A percentile compares a stretch with the other conserved stretches of the same genome.
These are phyloP conservation scores for Noctua janthina DNA, from an alignment of 2,888 invertebrate genomes.

Conservation along the genomic window DNA sequence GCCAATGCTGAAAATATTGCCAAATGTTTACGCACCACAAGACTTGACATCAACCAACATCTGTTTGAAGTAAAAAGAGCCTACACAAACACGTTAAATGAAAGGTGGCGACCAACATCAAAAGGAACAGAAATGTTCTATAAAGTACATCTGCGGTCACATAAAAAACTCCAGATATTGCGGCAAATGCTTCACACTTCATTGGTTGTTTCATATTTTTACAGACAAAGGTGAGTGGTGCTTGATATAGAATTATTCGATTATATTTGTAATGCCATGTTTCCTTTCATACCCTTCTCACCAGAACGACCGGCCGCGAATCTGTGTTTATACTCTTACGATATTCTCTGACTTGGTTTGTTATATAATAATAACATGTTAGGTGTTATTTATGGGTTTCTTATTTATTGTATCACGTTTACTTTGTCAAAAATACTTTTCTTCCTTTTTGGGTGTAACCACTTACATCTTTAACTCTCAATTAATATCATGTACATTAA, in stretches of 20 bases:
- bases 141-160: conserved; percentile 85
- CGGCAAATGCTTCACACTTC: conserved; percentile 77
- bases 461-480: background rate
- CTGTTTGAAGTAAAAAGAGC: conserved; percentile 33
- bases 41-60: conserved; percentile 26
- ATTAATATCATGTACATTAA: background rate
- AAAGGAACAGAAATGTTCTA: conserved; percentile 77
- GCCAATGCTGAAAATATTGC: background rate
- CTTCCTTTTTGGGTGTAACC: background rate
- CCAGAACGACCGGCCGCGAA: conserved; percentile 71
- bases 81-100: conserved; percentile 69
- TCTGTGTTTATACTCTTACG: conserved; percentile 57
- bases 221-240: conserved; percentile 65
- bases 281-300: conserved; percentile 77
- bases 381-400: conserved; percentile 44
- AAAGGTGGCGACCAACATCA: conserved; percentile 77
- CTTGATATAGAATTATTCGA: conserved; percentile 74
- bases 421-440: conserved; percentile 26
- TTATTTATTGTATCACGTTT: conserved; percentile 33
- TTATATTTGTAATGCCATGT: conserved; percentile 73
- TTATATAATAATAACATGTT: conserved; percentile 43
- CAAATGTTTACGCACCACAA: background rate
- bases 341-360: conserved; percentile 51
- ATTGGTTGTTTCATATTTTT: conserved; percentile 76
- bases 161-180: conserved; percentile 78